These are phyloP conservation scores for Columba guinea DNA, from an alignment of 2,797 vertebrate species.

Conservation along the genomic window DNA sequence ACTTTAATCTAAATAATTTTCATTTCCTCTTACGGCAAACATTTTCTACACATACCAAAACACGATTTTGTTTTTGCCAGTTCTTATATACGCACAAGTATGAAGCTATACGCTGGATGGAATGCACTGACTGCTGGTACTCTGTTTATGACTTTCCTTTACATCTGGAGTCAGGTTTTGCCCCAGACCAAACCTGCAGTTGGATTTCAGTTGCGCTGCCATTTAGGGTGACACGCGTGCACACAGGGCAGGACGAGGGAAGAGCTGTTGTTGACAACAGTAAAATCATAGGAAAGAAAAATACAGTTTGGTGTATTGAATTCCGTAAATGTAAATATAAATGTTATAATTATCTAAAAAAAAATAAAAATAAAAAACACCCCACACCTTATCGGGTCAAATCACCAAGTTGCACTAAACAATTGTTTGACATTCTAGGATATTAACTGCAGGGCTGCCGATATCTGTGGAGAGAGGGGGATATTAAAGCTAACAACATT, in stretches of 20 bases:
- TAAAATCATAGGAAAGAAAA: neutral
- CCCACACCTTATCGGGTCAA: neutral
- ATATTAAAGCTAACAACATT: neutral
- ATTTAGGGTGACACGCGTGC: fast-evolving
- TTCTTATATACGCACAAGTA: neutral
- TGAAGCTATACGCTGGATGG: neutral
- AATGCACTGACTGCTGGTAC: neutral
- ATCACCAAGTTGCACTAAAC: neutral
- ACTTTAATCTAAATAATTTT: constrained; percentile 71
- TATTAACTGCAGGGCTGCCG: neutral
- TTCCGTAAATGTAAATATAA: neutral
- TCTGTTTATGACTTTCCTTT: neutral
- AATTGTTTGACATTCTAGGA: neutral
- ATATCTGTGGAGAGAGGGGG: fast-evolving
- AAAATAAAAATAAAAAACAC: neutral
- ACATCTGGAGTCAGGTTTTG: neutral
- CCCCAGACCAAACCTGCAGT: neutral
- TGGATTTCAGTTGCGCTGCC: neutral
- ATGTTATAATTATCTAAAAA: neutral
- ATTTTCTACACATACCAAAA: constrained; percentile 31
- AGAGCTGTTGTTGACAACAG: neutral
- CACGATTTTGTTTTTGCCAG: constrained; percentile 28
- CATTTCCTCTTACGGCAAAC: constrained; percentile 42
- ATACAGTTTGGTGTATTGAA: neutral
- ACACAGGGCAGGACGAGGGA: neutral